phyloP scores from a whole-genome alignment of 2,888 invertebrate species.

The Troides helena region DNA sequence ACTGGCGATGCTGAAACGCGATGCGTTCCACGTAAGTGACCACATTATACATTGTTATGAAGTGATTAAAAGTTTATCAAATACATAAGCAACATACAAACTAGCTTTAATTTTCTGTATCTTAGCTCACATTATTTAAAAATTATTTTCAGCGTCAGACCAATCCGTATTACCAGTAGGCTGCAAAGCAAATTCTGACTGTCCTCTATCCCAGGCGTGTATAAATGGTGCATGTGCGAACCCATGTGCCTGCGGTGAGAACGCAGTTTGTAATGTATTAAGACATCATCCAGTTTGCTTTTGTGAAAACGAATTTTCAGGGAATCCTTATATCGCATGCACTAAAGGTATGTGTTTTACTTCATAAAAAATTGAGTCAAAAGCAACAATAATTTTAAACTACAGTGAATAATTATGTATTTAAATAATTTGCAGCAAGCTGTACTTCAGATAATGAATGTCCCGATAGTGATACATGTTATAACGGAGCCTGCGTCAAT shows the following conservation, averaged over 20 bases:
- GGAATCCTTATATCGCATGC: constrained; percentile 91
- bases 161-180: constrained; percentile 81
- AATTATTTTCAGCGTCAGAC: constrained; percentile 70
- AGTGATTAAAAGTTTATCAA: background rate
- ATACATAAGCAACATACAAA: background rate
- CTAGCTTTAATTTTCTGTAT: background rate
- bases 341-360: constrained; percentile 79
- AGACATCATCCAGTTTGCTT: constrained; percentile 93
- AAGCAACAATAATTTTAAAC: background rate
- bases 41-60: background rate
- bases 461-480: constrained; percentile 88
- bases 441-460: constrained; percentile 92
- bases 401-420: background rate
- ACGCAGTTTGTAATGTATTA: constrained; percentile 89
- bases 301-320: constrained; percentile 90
- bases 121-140: background rate
- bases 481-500: constrained; percentile 89
- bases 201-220: constrained; percentile 90
- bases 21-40: constrained; percentile 89
- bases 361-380: background rate
- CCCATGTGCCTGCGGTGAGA: constrained; percentile 92
- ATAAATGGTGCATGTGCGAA: constrained; percentile 88
- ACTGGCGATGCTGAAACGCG: constrained; percentile 85
- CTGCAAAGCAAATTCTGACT: constrained; percentile 89
- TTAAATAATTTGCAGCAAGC: constrained; percentile 80